Evolutionary conservation across 2,888 invertebrate genomes (phyloP), one percentile per base, ranked within the genome.

Genomic region (Tenthredo scrophulariae): DNA sequence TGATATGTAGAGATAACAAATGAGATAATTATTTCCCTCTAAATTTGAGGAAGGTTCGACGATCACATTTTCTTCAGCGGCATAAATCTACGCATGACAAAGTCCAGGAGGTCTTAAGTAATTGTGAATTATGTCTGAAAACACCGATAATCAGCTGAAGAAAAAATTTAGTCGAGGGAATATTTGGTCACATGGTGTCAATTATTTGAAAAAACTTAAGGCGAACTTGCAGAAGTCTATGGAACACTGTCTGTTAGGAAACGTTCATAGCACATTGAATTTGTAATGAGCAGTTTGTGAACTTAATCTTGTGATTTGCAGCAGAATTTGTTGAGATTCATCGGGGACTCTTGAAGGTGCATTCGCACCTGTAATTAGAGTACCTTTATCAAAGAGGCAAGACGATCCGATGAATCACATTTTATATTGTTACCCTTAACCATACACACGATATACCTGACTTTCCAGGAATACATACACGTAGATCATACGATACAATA

Each of bases 401-500:
- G 67, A 72, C 46, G 50, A 62, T 62, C 74, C 13, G 50, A 62
- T 58, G 65, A 85, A 87, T 83, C 84, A 87, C 84, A 83, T 86
- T 85, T 82, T 84, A 50, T 43, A 85, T 85, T 87, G 84, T 84
- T 84, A 80, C 85, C 84, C 85, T 67, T 82, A 85, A 87, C 85
- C 85, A 87, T 88, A 87, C 84, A 88, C 87, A 88, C 87, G 87
- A 88, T 88, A 87, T 86, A 85, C 85, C 85, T 86, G 86, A 87
- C 85, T 92, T 91, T 91, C 90, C 92, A 91, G 91, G 90, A 91
- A 91, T 91, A 92, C 93, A 93, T 92, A 92, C 93, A 93, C 93
- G 93, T 92, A 91, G 90, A 91, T 79, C 54, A 79, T 91, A 91
- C 91, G 91, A 89, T 89, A 90, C 89, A 89, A 89, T 90, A 79